Evolutionary conservation across 2,888 invertebrate genomes (phyloP), one percentile per base, ranked within the genome.

Genomic region (Drosophila meridiana): DNA sequence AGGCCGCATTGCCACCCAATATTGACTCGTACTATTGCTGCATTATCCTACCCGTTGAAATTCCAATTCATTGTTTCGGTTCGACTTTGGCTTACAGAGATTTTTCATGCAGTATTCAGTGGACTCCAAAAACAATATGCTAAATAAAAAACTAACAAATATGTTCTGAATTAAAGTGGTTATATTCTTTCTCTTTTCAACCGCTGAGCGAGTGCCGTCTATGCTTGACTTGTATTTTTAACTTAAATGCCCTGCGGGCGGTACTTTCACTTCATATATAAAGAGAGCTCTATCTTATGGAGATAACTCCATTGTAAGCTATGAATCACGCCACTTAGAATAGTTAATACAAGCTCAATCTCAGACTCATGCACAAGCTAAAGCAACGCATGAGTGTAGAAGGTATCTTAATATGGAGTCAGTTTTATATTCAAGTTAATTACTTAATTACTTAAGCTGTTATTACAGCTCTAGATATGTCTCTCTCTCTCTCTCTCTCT

Each of bases 81-180:
- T 28, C 9, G 9, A 45, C 9, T 45, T 45, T 36, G 58, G 58
- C 58, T 3, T 45, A 59, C 11, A 60, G 28, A 38, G 13, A 47
- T 4, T 13, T 59, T 20, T 32, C 0, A 40, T 40, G 14, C 40
- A n/a, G 4, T 2, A 26, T 11, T 14, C 50, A 20, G 6, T 38
- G 13, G 8, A 50, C 30, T 32, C 9, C 4, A 11, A 60, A 48
- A 40, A 11, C 48, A 13, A 9, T 30, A n/a, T n/a, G 5, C 28
- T 34, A 50, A 34, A 20, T 34, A 2, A n/a, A 5, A 42, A 42
- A 6, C 14, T 30, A 20, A 52, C 20, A 11, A 34, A 52, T 13
- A 20, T 13, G 20, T 52, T 52, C 3, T 52, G 20, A 34, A 52
- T 52, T 34, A 34, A 52, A 52, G 34, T 20, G 6, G 20, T 26